Evolutionary conservation across 2,888 invertebrate genomes (phyloP).

Genomic region (Hirtodrosophila alboralis): DNA sequence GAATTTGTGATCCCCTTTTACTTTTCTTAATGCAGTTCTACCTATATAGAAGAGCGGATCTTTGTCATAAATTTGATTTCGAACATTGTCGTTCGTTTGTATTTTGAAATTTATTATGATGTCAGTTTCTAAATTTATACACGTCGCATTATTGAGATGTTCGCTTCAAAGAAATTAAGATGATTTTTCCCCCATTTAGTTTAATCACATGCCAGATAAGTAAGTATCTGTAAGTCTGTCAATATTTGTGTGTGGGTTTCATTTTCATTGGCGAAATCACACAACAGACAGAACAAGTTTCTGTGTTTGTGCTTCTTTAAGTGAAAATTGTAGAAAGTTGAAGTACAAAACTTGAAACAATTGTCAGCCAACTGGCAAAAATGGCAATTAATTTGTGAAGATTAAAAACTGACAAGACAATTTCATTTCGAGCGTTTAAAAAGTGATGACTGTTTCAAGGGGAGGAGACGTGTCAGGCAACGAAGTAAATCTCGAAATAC

Average conservation of each 20-base stretch:
- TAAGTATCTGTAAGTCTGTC: conserved; percentile 8
- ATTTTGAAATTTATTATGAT: conserved; percentile 51
- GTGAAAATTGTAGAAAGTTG: conserved; percentile 66
- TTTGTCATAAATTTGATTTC: conserved; percentile 49
- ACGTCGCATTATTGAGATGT: neutral
- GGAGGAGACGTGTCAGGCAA: no score
- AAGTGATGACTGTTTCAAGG: conserved; percentile 12
- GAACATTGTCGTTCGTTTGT: conserved; percentile 25
- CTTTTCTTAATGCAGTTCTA: neutral
- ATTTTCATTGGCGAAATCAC: conserved; percentile 63
- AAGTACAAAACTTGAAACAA: conserved; percentile 63
- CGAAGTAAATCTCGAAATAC: conserved; percentile 9
- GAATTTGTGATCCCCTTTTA: neutral
- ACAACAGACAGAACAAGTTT: conserved; percentile 55
- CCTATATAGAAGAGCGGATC: conserved; percentile 3
- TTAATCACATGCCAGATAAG: conserved; percentile 43
- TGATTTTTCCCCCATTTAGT: conserved; percentile 26
- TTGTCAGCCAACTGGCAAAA: conserved; percentile 51
- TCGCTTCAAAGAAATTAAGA: conserved; percentile 29
- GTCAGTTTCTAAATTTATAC: conserved; percentile 61
- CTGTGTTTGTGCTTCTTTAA: conserved; percentile 44
- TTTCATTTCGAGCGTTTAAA: conserved; percentile 24
- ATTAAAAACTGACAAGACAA: conserved; percentile 46
- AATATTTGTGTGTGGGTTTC: conserved; percentile 48
- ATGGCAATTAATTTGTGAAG: conserved; percentile 61